Conservation (phyloP, 1,140 invertebrate genomes). For the Cydia strobilella region DNA sequence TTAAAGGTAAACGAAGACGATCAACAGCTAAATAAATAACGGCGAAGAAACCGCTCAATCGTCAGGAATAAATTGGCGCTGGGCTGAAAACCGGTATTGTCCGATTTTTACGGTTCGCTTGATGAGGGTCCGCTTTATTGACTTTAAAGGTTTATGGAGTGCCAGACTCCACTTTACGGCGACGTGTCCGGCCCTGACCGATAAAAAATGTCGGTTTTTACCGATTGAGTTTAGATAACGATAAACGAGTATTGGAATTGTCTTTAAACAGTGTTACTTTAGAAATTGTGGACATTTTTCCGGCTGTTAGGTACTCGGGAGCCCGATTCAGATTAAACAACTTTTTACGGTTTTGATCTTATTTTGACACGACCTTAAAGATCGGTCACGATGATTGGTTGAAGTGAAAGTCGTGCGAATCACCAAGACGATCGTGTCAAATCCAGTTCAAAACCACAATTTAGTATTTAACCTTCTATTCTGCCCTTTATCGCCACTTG, state of each 20-base stretch:
- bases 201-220: constrained; percentile 50
- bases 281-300: too few species aligned
- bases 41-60: constrained; percentile 17
- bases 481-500: too few species aligned
- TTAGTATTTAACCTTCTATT: too few species aligned
- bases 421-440: too few species aligned
- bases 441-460: too few species aligned
- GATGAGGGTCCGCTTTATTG: constrained; percentile 57
- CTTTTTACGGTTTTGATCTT: too few species aligned
- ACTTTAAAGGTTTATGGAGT: constrained; percentile 65
- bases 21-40: constrained; percentile 31
- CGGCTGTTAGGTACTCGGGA: too few species aligned
- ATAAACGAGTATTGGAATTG: not conserved
- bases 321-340: too few species aligned
- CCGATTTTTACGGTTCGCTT: constrained; percentile 54
- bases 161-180: constrained; percentile 60
- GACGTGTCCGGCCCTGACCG: constrained; percentile 38
- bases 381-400: too few species aligned
- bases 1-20: constrained; percentile 23
- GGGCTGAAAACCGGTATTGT: constrained; percentile 48
- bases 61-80: constrained; percentile 34
- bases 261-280: not conserved
- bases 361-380: too few species aligned
- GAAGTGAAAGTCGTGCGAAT: too few species aligned
- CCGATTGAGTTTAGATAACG: constrained; percentile 13